Percentiles rank a stretch among this genome's conserved stretches.
Conservation (phyloP, 2,797 vertebrate species). For the Falco peregrinus region DNA sequence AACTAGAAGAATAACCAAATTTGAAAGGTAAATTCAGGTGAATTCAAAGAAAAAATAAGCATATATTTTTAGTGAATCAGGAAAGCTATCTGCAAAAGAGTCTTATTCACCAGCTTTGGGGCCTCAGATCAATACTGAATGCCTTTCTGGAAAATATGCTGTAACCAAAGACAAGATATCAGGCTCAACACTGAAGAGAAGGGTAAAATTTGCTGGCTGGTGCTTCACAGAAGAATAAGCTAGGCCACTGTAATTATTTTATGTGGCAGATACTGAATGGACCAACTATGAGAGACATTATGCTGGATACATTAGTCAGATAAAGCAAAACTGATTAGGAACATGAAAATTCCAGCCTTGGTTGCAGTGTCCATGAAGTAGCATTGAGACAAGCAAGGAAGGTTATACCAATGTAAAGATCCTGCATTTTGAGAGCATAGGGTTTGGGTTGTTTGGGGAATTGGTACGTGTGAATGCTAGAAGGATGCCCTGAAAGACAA, state of each 20-base stretch:
- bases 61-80: neutral
- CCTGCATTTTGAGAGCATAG: neutral
- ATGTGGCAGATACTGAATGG: neutral
- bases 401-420: neutral
- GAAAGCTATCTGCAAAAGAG: neutral
- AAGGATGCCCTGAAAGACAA: neutral
- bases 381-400: neutral
- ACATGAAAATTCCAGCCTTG: fast-evolving
- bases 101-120: neutral
- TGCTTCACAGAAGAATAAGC: neutral
- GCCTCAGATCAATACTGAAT: neutral
- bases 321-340: neutral
- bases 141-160: neutral
- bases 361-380: neutral
- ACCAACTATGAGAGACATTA: neutral
- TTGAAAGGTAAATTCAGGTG: neutral
- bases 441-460: neutral
- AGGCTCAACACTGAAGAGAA: neutral
- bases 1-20: neutral
- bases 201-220: neutral
- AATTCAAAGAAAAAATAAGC: neutral
- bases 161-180: neutral
- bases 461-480: fast-evolving
- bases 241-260: neutral
- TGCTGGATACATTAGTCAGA: neutral